These are phyloP conservation scores for Netelia virgata DNA, from an alignment of 2,888 invertebrate species.

Conservation along the genomic window DNA sequence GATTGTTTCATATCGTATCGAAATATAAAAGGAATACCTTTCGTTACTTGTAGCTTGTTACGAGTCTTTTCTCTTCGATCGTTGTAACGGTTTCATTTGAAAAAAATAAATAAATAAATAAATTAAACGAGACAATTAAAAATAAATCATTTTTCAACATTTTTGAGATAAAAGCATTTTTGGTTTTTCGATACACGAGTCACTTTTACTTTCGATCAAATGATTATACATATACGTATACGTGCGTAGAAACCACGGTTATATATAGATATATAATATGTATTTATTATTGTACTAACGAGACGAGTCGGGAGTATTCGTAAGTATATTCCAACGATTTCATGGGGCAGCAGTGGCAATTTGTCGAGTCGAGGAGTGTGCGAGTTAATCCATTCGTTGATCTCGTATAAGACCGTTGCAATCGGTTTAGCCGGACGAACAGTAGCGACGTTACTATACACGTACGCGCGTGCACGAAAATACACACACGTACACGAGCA, in stretches of 20 bases:
- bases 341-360: conserved; percentile 66
- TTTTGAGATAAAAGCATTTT: no score
- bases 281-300: conserved; percentile 57
- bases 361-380: conserved; percentile 66
- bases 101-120: no score
- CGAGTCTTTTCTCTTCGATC: conserved; percentile 9
- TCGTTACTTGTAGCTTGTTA: conserved; percentile 5
- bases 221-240: not conserved
- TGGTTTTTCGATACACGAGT: no score
- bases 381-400: conserved; percentile 69
- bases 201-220: not conserved
- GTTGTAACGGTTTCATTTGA: no score
- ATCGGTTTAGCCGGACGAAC: conserved; percentile 64
- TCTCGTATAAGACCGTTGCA: conserved; percentile 65
- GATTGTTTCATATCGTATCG: no score
- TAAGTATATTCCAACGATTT: conserved; percentile 63
- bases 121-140: no score
- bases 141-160: no score
- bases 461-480: not conserved
- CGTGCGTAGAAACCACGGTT: not conserved
- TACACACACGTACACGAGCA: not conserved
- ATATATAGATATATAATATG: conserved; percentile 25
- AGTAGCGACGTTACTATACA: conserved; percentile 54
- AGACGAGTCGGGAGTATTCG: conserved; percentile 43
- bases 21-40: not conserved